These are phyloP conservation scores for Sitobion miscanthi DNA, from an alignment of 1,140 invertebrate genomes.

Conservation along the genomic window DNA sequence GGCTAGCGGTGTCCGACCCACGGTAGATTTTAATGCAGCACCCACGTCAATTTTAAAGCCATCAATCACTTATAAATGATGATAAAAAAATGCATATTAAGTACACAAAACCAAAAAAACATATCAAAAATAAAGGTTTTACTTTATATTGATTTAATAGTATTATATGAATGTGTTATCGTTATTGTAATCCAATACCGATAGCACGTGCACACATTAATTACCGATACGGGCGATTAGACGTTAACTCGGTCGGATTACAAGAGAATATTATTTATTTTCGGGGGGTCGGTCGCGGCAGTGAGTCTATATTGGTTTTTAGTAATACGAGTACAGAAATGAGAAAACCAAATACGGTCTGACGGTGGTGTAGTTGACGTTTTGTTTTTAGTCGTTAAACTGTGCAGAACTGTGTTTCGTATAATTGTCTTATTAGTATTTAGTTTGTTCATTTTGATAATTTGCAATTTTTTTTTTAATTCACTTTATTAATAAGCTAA, in stretches of 20 bases:
- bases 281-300: too few species aligned
- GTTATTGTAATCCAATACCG: background rate
- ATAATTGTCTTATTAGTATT: background rate
- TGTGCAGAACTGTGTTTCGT: background rate
- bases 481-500: background rate
- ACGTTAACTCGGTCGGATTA: background rate
- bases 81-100: background rate
- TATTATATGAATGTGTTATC: background rate
- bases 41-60: background rate
- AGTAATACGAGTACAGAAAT: background rate
- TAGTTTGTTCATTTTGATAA: background rate
- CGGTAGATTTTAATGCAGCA: background rate
- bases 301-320: background rate
- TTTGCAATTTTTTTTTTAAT: background rate
- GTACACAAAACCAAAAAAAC: background rate
- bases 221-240: background rate
- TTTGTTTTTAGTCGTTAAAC: background rate
- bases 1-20: background rate
- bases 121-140: background rate
- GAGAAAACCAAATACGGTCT: background rate
- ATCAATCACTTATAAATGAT: background rate
- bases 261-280: too few species aligned
- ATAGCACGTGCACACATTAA: too few species aligned
- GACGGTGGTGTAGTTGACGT: background rate
- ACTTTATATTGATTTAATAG: background rate